phyloP scores from a whole-genome alignment of 2,797 vertebrate species.

The Tapera naevia region DNA sequence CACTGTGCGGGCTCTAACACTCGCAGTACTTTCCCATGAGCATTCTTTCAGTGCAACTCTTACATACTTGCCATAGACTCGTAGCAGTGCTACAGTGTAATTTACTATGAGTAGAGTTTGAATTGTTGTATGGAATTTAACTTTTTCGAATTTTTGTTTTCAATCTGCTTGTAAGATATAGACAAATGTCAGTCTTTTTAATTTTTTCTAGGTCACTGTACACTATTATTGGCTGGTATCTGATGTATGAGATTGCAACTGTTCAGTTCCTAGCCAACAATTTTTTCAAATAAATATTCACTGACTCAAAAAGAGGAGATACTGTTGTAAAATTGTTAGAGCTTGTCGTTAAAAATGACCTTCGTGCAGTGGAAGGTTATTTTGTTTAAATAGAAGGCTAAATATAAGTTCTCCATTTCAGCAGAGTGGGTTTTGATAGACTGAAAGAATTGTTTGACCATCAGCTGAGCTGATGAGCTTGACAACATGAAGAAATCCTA shows the following conservation, averaged over 20 bases:
- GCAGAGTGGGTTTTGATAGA: background rate
- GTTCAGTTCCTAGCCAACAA: background rate
- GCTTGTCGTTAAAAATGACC: slow-evolving; percentile 46
- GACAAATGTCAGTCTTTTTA: background rate
- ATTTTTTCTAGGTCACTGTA: slow-evolving; percentile 38
- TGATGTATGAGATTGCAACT: background rate
- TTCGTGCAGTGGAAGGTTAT: slow-evolving; percentile 20
- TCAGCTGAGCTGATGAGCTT: background rate
- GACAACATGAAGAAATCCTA: background rate
- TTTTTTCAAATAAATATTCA: slow-evolving; percentile 14
- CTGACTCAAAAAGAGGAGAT: background rate
- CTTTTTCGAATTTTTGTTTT: background rate
- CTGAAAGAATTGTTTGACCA: background rate
- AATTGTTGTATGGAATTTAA: background rate
- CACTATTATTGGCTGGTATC: background rate
- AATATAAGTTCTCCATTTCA: background rate
- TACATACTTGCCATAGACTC: background rate
- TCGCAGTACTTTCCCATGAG: background rate
- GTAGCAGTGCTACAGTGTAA: background rate
- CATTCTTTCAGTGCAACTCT: background rate
- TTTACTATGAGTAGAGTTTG: background rate
- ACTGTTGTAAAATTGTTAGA: background rate
- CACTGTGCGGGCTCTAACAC: background rate
- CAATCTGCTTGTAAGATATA: background rate
- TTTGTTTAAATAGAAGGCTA: slow-evolving; percentile 24